Conservation (phyloP, 2,888 invertebrate species). For the Catocala sponsa region DNA sequence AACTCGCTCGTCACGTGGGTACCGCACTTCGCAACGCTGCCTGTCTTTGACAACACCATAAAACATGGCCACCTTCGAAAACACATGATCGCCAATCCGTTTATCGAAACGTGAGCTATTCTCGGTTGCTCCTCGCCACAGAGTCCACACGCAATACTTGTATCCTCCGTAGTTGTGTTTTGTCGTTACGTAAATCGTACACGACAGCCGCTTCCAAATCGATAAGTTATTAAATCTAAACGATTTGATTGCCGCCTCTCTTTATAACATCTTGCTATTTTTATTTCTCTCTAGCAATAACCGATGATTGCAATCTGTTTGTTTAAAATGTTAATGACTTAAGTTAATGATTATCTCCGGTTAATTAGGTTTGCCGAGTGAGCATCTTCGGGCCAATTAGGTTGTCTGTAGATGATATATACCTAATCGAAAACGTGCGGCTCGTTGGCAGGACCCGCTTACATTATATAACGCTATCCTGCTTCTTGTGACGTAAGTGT, state of each 20-base stretch:
- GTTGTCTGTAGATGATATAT: constrained; percentile 16
- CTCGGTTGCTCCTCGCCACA: constrained; percentile 37
- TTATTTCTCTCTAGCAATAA: not conserved
- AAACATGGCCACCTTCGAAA: constrained; percentile 71
- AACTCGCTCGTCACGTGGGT: constrained; percentile 36
- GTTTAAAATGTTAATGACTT: constrained; percentile 2
- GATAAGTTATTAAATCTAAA: constrained; percentile 69
- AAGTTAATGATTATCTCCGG: constrained; percentile 1
- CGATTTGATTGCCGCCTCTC: constrained; percentile 52
- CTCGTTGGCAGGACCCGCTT: constrained; percentile 39
- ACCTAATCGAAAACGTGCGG: constrained; percentile 26
- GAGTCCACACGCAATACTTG: constrained; percentile 31
- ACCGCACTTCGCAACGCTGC: constrained; percentile 63
- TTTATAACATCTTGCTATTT: constrained; percentile 14
- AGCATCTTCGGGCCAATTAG: constrained; percentile 1
- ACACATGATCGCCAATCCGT: constrained; percentile 75
- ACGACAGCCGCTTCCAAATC: constrained; percentile 66
- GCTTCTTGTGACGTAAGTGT: constrained; percentile 75
- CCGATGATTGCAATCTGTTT: not conserved
- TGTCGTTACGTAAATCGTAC: constrained; percentile 76
- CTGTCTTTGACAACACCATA: constrained; percentile 59
- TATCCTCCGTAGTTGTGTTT: constrained; percentile 44
- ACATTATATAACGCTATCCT: constrained; percentile 75
- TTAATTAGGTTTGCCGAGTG: constrained; percentile 23
- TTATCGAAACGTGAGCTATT: constrained; percentile 65